These are phyloP conservation scores for Aptenodytes patagonicus DNA, from an alignment of 2,113 vertebrate genomes.

Conservation along the genomic window DNA sequence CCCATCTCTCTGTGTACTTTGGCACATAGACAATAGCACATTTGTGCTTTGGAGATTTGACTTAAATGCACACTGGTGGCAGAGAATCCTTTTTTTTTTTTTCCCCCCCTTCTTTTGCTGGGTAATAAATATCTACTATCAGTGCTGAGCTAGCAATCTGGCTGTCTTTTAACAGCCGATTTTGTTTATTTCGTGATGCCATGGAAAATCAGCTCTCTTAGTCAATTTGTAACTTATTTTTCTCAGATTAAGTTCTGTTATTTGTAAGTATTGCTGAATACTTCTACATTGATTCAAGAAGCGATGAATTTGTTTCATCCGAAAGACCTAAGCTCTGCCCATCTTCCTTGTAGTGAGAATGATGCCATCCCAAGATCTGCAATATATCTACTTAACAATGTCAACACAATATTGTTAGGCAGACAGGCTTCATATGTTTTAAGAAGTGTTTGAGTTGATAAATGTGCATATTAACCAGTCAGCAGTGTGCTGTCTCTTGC, in stretches of 20 bases:
- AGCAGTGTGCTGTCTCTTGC: conserved; percentile 4
- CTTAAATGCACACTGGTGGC: not conserved
- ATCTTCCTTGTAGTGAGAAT: not conserved
- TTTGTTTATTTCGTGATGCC: not conserved
- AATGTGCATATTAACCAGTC: conserved; percentile 28
- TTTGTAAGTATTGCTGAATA: not conserved
- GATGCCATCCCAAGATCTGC: not conserved
- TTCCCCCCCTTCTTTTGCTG: not conserved
- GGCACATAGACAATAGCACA: not conserved
- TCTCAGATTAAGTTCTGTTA: not conserved
- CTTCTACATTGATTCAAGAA: not conserved
- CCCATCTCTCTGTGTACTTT: not conserved
- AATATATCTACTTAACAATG: not conserved
- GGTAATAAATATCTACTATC: not conserved
- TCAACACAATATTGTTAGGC: conserved; percentile 20
- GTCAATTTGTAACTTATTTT: not conserved
- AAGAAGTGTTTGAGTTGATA: conserved; percentile 5
- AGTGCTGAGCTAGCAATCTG: not conserved
- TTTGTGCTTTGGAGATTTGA: not conserved
- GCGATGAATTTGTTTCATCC: not conserved
- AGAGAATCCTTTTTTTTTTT: not conserved
- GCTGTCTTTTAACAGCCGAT: not conserved
- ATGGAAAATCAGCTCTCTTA: not conserved
- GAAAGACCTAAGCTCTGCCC: not conserved
- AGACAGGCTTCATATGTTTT: not conserved